Evolutionary conservation across 2,888 invertebrate species (phyloP), one percentile per base, ranked within the genome.

Genomic region (Argyra leucocephala): DNA sequence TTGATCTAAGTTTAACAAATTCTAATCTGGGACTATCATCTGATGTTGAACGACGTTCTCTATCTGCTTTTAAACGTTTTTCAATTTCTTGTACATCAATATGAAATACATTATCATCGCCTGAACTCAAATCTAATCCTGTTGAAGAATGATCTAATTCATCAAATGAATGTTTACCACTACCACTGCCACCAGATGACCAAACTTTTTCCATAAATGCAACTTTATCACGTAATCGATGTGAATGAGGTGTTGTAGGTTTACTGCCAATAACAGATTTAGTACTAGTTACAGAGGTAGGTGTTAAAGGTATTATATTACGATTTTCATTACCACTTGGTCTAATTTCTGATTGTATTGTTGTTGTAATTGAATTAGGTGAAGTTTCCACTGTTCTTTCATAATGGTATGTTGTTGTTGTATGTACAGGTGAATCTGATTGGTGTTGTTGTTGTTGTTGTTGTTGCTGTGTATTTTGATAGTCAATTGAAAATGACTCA

Each of bases 141-240:
- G 69, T 65, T 64, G 31, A 61, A 67, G 80, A 76, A 63, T 78
- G 74, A 73, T 82, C 78, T 69, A 75, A 72, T 75, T 80, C 69
- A 73, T 80, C 73, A 65, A 74, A 76, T 24, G 74, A 67, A 48
- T 73, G 71, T 66, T 74, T 76, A 65, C 72, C 59, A 23, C 68
- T 68, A 60, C 72, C 67, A 48, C 48, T 48, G 5, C 48, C 15
- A 60, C 75, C 70, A 24, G 86, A 85, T 68, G 85, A 83, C 88
- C 89, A 90, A 70, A 90, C 85, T 81, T 88, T 87, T 78, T 91
- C 91, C 80, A 89, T 91, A 77, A 90, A 89, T 71, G 84, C 86
- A 71, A 91, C 90, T 72, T 89, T 86, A 74, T 90, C 88, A 69
- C 85, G 84, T 68, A 91, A 83, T 71, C 86, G 81, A 66, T 80